phyloP scores from a whole-genome alignment of 2,888 invertebrate species.

The Aromia moschata region DNA sequence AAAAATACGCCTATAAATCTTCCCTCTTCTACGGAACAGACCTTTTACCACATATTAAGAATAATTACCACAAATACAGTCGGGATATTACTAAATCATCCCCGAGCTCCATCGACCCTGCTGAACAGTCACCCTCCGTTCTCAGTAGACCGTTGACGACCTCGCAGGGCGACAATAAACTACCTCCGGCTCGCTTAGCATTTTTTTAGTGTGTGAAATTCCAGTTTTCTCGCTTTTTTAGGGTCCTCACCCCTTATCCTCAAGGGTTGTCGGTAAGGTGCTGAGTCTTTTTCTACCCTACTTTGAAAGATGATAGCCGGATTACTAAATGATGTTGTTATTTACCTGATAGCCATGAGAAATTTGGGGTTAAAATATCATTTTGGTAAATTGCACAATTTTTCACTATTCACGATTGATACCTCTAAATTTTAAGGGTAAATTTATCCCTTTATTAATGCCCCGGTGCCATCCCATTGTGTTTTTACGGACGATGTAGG shows the following conservation, averaged over 20 bases:
- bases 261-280: constrained; percentile 48
- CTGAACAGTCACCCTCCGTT: constrained; percentile 15
- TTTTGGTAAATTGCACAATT: constrained; percentile 53
- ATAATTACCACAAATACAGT: constrained; percentile 59
- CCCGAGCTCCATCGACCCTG: constrained; percentile 34
- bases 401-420: constrained; percentile 39
- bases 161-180: constrained; percentile 22
- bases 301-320: constrained; percentile 60
- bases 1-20: constrained; percentile 31
- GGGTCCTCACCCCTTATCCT: constrained; percentile 51
- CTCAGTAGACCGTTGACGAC: constrained; percentile 2
- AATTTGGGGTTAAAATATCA: constrained; percentile 51
- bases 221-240: constrained; percentile 56
- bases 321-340: constrained; percentile 58
- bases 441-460: constrained; percentile 38
- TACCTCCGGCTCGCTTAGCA: constrained; percentile 44
- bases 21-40: constrained; percentile 29
- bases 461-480: constrained; percentile 40
- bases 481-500: constrained; percentile 40
- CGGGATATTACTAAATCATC: constrained; percentile 51
- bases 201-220: constrained; percentile 59
- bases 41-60: constrained; percentile 60
- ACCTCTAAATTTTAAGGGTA: constrained; percentile 27
- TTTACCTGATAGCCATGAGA: constrained; percentile 52
- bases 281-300: constrained; percentile 48